These are phyloP conservation scores for Zaprionus vittiger DNA, from an alignment of 1,140 invertebrate genomes.

Conservation along the genomic window DNA sequence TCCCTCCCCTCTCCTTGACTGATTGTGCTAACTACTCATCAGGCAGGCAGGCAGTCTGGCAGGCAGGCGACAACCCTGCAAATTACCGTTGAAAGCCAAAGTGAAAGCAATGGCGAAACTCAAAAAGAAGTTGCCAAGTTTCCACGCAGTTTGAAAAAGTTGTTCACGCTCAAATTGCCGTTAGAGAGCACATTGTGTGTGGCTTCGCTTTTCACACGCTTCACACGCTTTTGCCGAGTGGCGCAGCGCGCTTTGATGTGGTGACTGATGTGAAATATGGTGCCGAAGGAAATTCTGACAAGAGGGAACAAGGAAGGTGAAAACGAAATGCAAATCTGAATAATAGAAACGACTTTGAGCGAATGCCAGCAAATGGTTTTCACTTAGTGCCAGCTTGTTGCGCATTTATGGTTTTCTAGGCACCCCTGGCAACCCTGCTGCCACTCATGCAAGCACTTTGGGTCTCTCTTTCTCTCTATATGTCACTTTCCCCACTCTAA, in stretches of 20 bases:
- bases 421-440: background rate
- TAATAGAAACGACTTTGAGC: constrained; percentile 18
- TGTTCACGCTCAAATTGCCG: constrained; percentile 8
- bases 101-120: background rate
- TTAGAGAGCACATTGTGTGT: constrained; percentile 1
- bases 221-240: background rate
- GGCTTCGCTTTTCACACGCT: constrained; percentile 21
- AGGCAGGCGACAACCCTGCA: constrained; percentile 36
- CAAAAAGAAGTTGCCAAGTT: constrained; percentile 43
- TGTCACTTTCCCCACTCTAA: background rate
- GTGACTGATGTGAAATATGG: constrained; percentile 18
- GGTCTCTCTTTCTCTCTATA: background rate
- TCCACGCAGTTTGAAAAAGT: constrained; percentile 6
- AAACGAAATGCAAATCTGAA: constrained; percentile 24
- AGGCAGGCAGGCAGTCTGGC: constrained; percentile 13
- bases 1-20: constrained; percentile 44
- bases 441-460: background rate
- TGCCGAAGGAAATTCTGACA: background rate
- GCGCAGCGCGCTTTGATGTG: constrained; percentile 33
- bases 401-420: background rate
- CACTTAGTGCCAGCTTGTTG: constrained; percentile 5
- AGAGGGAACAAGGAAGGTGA: background rate
- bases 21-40: constrained; percentile 62
- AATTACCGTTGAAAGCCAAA: constrained; percentile 56
- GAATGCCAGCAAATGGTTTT: constrained; percentile 19